Conservation (phyloP, 2,113 vertebrate species). For the Atlantisia rogersi region DNA sequence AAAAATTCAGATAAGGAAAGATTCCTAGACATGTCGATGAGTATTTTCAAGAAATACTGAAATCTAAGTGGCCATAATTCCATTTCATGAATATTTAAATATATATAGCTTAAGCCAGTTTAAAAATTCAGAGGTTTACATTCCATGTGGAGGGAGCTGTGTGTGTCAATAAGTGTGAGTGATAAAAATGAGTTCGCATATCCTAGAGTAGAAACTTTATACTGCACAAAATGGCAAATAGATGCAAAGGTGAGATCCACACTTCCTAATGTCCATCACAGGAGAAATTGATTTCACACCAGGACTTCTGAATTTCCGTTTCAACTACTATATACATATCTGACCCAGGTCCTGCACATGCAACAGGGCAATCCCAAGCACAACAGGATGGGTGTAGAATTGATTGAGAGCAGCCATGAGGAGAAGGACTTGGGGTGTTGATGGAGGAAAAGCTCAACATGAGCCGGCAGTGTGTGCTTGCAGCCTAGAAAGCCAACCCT, state of each 20-base stretch:
- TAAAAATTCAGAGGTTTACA: neutral
- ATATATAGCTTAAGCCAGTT: neutral
- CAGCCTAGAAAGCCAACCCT: too few species aligned
- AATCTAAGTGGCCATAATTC: neutral
- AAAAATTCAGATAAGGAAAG: neutral
- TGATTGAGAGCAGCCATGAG: too few species aligned
- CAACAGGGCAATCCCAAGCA: too few species aligned
- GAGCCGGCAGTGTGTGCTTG: too few species aligned
- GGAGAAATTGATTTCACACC: neutral
- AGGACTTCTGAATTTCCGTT: neutral
- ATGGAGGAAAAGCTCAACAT: too few species aligned
- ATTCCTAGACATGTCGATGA: neutral
- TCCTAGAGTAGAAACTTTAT: neutral
- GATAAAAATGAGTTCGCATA: neutral
- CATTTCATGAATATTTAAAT: slow-evolving; percentile 3
- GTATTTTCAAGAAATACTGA: slow-evolving; percentile 13
- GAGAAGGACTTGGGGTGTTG: too few species aligned
- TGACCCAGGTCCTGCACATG: too few species aligned
- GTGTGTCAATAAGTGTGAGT: neutral
- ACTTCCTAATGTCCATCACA: neutral
- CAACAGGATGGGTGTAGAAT: too few species aligned
- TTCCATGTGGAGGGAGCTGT: neutral
- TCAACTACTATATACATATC: neutral
- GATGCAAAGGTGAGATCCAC: neutral
- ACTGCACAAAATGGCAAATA: neutral